A percentile compares a stretch with the other conserved stretches of the same genome.
Evolutionary conservation across 2,797 vertebrate genomes (phyloP).

Genomic region (Corythornis leucogaster): DNA sequence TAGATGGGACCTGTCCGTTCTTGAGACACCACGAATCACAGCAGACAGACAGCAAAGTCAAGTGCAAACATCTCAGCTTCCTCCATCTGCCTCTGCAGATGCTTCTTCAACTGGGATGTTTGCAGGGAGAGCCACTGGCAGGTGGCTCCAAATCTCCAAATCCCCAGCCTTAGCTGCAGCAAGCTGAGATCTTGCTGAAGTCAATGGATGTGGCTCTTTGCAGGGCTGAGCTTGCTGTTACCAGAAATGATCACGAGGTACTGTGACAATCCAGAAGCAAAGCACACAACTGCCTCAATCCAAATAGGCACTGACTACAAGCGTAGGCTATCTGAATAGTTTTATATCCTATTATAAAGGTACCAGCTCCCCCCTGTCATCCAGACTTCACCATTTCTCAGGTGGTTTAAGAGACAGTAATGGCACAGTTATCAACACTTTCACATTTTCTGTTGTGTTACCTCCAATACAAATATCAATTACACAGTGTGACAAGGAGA

Average conservation of each 20-base stretch:
- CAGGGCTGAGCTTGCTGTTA: not conserved
- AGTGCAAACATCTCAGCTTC: not conserved
- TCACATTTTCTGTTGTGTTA: slow-evolving; percentile 46
- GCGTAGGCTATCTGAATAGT: rapidly evolving
- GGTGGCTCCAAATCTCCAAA: not conserved
- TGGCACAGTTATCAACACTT: slow-evolving; percentile 7
- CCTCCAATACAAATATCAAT: slow-evolving; percentile 56
- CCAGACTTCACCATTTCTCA: not conserved
- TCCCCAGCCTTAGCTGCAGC: not conserved
- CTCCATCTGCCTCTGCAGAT: not conserved
- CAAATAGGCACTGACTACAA: not conserved
- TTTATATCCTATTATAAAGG: not conserved
- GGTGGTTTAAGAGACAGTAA: not conserved
- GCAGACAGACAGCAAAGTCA: not conserved
- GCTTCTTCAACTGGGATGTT: not conserved
- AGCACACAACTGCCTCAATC: too few species aligned
- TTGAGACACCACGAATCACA: rapidly evolving
- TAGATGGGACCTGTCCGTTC: not conserved
- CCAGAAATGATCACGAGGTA: not conserved
- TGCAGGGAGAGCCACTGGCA: not conserved
- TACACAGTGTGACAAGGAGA: slow-evolving; percentile 51
- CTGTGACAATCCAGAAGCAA: not conserved
- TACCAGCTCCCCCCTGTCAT: not conserved
- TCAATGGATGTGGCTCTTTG: not conserved
- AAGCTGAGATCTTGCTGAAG: not conserved